phyloP scores from a whole-genome alignment of 2,113 vertebrate species.

The Amphilophus citrinellus region DNA sequence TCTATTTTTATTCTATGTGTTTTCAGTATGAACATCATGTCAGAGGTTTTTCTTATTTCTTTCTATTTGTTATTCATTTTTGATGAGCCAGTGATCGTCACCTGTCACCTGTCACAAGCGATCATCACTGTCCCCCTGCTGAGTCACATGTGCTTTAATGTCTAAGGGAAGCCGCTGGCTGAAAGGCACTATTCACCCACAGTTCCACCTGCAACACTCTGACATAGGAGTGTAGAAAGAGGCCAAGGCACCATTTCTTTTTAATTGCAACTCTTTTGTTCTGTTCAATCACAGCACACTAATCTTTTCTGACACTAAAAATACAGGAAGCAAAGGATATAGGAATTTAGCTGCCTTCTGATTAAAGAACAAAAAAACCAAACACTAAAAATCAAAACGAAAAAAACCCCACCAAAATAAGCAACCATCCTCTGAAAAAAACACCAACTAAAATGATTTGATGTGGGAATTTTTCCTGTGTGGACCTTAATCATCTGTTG shows the following conservation, averaged over 20 bases:
- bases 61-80: background rate
- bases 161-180: background rate
- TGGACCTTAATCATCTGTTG: background rate
- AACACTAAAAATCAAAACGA: accelerated
- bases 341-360: background rate
- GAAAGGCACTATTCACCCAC: background rate
- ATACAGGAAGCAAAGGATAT: background rate
- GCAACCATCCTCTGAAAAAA: background rate
- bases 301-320: background rate
- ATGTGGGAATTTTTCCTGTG: background rate
- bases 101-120: background rate
- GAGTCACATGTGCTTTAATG: background rate
- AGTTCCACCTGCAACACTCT: background rate
- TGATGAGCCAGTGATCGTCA: background rate
- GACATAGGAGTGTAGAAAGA: background rate
- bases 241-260: background rate
- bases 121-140: background rate
- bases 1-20: background rate
- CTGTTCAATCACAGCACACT: background rate
- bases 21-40: background rate
- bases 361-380: too few species aligned
- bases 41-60: background rate
- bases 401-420: background rate
- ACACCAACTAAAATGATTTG: background rate
- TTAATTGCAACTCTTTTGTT: background rate